Base-by-base conservation (phyloP, 2,888 invertebrate species). In the Lysandra coridon region DNA sequence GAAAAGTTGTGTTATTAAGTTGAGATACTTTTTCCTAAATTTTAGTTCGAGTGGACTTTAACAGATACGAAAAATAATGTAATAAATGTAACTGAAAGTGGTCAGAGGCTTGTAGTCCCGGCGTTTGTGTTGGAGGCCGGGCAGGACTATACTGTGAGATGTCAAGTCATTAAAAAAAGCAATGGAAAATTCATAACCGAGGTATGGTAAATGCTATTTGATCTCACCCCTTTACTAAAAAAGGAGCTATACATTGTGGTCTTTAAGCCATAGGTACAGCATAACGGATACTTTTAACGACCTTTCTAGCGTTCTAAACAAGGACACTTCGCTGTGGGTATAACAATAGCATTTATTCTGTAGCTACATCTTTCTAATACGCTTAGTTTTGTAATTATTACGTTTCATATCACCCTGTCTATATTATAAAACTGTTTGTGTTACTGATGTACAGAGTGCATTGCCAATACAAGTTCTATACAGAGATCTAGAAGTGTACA, bases 1-100 rank as follows among this genome's bases (percentile, higher is more conserved):
- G 40, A 40, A 40, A 40, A 40, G 40, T 49, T 49, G 49, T 53
- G 53, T 53, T 53, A 14, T 1, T 53, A 53, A 1, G 53, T 14
- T 53, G 53, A n/a, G 23, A 62, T 30, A 64, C 23, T 14, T 33
- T 10, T 69, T 69, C 69, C 14, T 69, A 23, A 30, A 10, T 82
- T 83, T 17, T 80, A 91, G 91, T 91, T 91, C 79, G 80, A 83
- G 10, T 91, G 91, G 91, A 83, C 85, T n/a, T 84, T 89, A 30
- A 80, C 82, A 40, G 86, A 84, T 44, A 73, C 78, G 30, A 80
- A 80, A 10, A n/a, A 83, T 4, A 79, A 81, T 4, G 80, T 78
- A 7, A 81, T 88, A n/a, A 85, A 87, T 57, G 82, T 87, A 7
- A 83, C 84, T 0, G 81, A 85, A 44, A 82, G 80, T 64, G 88